Base-by-base conservation (phyloP, 2,113 vertebrate genomes). In the Pollachius pollachius region DNA sequence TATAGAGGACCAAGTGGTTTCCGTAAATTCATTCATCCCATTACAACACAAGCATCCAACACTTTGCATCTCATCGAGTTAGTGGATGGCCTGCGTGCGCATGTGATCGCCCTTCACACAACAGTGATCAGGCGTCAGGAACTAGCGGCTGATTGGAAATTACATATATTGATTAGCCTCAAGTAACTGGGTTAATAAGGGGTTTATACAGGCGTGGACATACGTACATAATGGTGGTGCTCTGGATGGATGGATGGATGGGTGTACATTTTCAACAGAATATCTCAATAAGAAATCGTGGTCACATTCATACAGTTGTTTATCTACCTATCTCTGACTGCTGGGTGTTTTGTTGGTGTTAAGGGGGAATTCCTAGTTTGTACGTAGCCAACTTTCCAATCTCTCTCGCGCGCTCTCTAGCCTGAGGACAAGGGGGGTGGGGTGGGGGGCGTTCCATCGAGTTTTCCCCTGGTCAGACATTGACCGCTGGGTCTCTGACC, bases 161-260 rank as follows among this genome's bases (percentile, higher is more conserved):
- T 84, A 83, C 87, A 85, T 62, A 5, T 89, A 90, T 89, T 82
- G 89, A 90, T 90, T 80, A 80, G 71, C 84, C 84, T 71, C 69
- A 70, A 64, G 13, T 17, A 16, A 48, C 41, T 48, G 41, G 41
- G 41, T 58, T 60, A 19, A 21, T 60, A 60, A 60, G n/a, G 11
- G 3, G 9, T 21, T 19, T 5, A 9, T 19, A 60, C 56, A 16
- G 56, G 6, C 56, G 41, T 60, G 58, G 8, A 19, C 6, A 19
- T n/a, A 60, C 17, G 19, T n/a, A 60, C 19, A 11, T 60, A 15
- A 62, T 23, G 8, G 41, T 48, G 41, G 7, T 48, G 41, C 12
- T 9, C 9, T 57, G n/a, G 56, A 58, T 58, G 18, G 56, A 58
- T 58, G 18, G 56, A 58, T 58, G 18, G 16, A 58, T 18, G 18